phyloP scores from a whole-genome alignment of 2,113 vertebrate species.

The Psammodynastes pulverulentus region DNA sequence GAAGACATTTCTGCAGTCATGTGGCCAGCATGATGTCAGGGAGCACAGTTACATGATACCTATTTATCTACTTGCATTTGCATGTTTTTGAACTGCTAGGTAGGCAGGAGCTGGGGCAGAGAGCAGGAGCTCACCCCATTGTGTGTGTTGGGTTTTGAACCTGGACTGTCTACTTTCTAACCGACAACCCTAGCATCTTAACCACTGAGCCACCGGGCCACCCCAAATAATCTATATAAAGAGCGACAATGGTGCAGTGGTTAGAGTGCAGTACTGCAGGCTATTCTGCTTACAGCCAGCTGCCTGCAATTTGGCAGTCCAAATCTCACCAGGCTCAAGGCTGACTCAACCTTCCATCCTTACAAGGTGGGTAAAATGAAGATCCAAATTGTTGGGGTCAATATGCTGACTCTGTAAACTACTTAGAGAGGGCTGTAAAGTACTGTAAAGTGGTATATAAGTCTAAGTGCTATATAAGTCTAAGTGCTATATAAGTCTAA shows the following conservation, averaged over 20 bases:
- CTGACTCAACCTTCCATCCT: no score
- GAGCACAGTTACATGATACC: not conserved
- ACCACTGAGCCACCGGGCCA: not conserved
- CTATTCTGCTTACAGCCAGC: no score
- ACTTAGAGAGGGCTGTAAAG: no score
- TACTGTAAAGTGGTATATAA: no score
- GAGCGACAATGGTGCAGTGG: no score
- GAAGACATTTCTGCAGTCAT: not conserved
- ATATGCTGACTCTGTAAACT: no score
- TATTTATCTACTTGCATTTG: not conserved
- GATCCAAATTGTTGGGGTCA: no score
- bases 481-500: not conserved
- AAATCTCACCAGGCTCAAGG: no score
- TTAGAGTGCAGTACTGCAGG: no score
- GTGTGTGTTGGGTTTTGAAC: not conserved
- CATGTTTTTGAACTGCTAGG: not conserved
- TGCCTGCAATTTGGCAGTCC: no score
- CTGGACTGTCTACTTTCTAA: not conserved
- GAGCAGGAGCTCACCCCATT: not conserved
- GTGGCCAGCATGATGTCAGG: not conserved
- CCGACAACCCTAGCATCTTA: not conserved
- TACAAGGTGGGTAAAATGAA: no score
- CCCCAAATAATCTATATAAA: not conserved
- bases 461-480: no score
- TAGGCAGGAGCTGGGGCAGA: not conserved